Percentiles rank a stretch among this genome's conserved stretches.
Conservation (phyloP, 2,113 vertebrate species). For the Eretmochelys imbricata region DNA sequence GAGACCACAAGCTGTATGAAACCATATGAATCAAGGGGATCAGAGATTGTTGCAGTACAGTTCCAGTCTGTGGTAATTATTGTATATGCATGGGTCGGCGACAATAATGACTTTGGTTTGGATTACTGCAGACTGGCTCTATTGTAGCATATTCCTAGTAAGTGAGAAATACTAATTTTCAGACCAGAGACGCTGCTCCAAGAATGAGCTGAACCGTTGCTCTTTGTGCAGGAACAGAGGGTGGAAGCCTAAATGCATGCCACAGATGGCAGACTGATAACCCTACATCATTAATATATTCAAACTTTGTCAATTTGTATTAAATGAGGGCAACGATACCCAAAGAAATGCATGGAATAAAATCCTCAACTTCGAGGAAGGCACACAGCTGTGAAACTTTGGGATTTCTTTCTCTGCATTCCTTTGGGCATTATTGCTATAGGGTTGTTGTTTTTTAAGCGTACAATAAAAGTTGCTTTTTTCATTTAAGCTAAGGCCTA, state of each 20-base stretch:
- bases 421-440: not conserved
- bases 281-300: slow-evolving; percentile 1
- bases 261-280: not conserved
- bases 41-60: not conserved
- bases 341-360: not conserved
- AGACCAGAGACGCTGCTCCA: not conserved
- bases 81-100: not conserved
- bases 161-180: not conserved
- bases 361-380: slow-evolving; percentile 37
- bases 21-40: not conserved
- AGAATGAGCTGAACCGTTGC: not conserved
- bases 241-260: not conserved
- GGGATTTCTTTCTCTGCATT: slow-evolving; percentile 8
- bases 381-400: slow-evolving; percentile 1
- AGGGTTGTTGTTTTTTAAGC: not conserved
- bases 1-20: not conserved
- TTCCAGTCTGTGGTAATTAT: not conserved
- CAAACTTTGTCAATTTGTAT: not conserved
- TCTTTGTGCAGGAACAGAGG: not conserved
- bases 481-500: slow-evolving; percentile 15
- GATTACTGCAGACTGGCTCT: not conserved
- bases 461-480: slow-evolving; percentile 40
- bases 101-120: not conserved
- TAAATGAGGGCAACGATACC: slow-evolving; percentile 3
- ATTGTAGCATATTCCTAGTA: not conserved